Base-by-base conservation (phyloP, 2,113 vertebrate species). In the Cyprinodon tularosa region DNA sequence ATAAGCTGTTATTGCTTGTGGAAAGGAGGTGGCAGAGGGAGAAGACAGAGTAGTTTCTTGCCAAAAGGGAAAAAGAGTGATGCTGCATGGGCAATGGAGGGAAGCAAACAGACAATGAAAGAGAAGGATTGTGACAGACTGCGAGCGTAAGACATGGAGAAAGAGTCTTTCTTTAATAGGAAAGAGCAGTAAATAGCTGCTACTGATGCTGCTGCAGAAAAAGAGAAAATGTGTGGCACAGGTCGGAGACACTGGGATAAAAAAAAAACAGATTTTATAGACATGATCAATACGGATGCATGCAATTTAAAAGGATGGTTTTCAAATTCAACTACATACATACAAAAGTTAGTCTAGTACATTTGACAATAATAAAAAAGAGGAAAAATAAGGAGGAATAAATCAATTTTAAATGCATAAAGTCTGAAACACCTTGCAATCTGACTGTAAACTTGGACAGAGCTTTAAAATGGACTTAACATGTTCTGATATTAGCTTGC, bases 51-150 rank as follows among this genome's bases (percentile, higher is more conserved):
- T 61, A 86, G 85, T 72, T 81, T 36, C 37, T 82, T 85, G 86
- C 90, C 85, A 80, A 57, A 81, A 87, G 82, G 29, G 82, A 89
- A 76, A 86, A 82, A 84, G 85, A 90, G 68, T 72, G 87, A 90
- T 85, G 89, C 81, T 77, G 89, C 71, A 84, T 66, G 81, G 84
- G 74, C 69, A 66, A 89, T 39, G 74, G 86, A 85, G 86, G 84
- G 84, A 81, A 72, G 89, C 82, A 90, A 88, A 89, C 80, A 87
- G 81, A 92, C 88, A 90, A 91, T 92, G 88, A 91, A 90, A 91
- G 76, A 88, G 86, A 84, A 76, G 80, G 89, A 91, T 87, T 77
- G 84, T 88, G 82, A 86, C 50, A 67, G 82, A 84, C 62, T 44
- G 53, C 40, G 53, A 69, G 61, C 78, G 78, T 68, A 71, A 63